Percentiles rank a stretch among this genome's conserved stretches.
phyloP scores from a whole-genome alignment of 2,888 invertebrate species.

The Platerodrilus igneus region DNA sequence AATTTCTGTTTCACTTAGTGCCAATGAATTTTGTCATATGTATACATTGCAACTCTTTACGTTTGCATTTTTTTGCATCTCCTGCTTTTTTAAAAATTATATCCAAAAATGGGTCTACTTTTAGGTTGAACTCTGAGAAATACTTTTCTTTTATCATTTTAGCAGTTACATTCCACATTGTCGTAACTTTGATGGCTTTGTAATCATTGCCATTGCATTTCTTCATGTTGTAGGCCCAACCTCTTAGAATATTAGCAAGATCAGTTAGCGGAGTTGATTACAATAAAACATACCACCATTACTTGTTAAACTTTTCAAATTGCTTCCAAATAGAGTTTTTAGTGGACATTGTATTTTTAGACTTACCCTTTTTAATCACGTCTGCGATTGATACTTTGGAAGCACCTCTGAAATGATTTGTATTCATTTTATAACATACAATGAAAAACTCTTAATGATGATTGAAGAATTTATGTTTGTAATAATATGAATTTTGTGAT shows the following conservation, averaged over 20 bases:
- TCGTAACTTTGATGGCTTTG: constrained; percentile 23
- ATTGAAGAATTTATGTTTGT: too few species aligned
- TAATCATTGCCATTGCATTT: constrained; percentile 23
- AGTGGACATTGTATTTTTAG: constrained; percentile 15
- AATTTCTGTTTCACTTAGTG: too few species aligned
- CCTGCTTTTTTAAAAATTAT: constrained; percentile 14
- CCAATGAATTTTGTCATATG: too few species aligned
- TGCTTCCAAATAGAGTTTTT: constrained; percentile 17
- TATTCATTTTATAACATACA: too few species aligned
- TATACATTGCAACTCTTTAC: constrained; percentile 15
- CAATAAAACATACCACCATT: constrained; percentile 5
- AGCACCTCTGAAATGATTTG: too few species aligned
- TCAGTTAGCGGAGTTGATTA: constrained; percentile 4
- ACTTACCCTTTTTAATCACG: too few species aligned
- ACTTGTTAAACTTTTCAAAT: constrained; percentile 13
- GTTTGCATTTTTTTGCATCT: constrained; percentile 16
- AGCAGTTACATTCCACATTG: constrained; percentile 22
- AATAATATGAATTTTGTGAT: too few species aligned
- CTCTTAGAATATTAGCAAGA: constrained; percentile 17
- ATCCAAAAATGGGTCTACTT: constrained; percentile 17
- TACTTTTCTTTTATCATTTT: constrained; percentile 19
- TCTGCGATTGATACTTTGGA: too few species aligned
- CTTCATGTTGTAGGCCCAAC: constrained; percentile 25
- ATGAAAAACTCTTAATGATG: too few species aligned
- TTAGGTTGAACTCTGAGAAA: constrained; percentile 11